Percentiles rank a stretch among this genome's conserved stretches.
Evolutionary conservation across 1,140 invertebrate species (phyloP).

Genomic region (Tribolium madens): DNA sequence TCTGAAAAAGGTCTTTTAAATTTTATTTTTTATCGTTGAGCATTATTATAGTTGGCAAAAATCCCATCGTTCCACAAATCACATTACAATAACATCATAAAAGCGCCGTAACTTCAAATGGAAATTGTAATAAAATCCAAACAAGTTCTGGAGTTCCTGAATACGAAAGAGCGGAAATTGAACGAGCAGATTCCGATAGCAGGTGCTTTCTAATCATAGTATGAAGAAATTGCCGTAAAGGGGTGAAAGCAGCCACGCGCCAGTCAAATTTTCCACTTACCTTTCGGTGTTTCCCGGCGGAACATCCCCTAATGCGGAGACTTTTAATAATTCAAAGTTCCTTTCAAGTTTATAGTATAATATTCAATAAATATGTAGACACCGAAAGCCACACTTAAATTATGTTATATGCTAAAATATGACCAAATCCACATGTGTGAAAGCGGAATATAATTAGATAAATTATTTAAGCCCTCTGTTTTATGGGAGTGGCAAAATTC

Average conservation of each 20-base stretch:
- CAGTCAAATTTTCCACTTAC: constrained; percentile 36
- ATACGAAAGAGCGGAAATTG: background rate
- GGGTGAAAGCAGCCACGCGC: constrained; percentile 14
- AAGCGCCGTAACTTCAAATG: background rate
- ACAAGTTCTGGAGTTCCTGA: background rate
- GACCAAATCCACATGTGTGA: constrained; percentile 15
- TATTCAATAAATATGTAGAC: constrained; percentile 44
- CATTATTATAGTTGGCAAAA: background rate
- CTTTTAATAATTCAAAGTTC: constrained; percentile 38
- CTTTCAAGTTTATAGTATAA: constrained; percentile 43
- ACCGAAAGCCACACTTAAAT: constrained; percentile 29
- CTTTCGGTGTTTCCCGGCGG: constrained; percentile 26
- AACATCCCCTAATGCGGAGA: constrained; percentile 28
- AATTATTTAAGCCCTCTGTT: background rate
- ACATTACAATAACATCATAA: background rate
- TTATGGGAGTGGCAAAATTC: background rate
- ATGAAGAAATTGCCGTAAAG: background rate
- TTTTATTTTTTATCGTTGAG: too few relatives aligned
- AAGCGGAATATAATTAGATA: constrained; percentile 12
- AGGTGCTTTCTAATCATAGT: background rate
- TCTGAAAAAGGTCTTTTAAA: too few relatives aligned
- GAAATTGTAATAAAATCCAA: background rate
- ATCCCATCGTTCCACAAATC: background rate
- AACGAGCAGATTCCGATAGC: background rate
- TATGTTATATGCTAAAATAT: constrained; percentile 30